Evolutionary conservation across 2,113 vertebrate genomes (phyloP).

Genomic region (Ammodytes marinus): DNA sequence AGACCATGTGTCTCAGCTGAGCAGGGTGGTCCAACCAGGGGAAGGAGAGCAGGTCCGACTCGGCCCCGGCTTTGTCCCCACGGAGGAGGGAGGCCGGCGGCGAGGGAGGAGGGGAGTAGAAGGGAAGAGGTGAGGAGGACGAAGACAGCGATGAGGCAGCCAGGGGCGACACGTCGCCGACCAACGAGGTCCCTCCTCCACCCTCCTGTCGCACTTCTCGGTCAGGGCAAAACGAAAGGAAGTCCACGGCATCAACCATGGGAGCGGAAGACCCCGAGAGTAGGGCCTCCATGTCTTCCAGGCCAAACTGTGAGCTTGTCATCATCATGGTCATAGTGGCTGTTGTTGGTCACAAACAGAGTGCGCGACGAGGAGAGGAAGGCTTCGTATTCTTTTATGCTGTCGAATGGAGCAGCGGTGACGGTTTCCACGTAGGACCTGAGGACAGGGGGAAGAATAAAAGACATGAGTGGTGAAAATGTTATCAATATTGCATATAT

Average conservation of each 20-base stretch:
- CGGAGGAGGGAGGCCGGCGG: slow-evolving; percentile 46
- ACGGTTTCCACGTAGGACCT: slow-evolving; percentile 90
- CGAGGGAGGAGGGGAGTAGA: slow-evolving; percentile 76
- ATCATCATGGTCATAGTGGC: slow-evolving; percentile 89
- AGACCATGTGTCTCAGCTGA: slow-evolving; percentile 81
- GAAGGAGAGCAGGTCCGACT: slow-evolving; percentile 78
- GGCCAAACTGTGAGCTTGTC: slow-evolving; percentile 94
- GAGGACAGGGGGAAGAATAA: background rate
- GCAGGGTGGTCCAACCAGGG: slow-evolving; percentile 86
- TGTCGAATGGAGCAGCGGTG: slow-evolving; percentile 93
- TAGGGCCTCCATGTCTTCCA: slow-evolving; percentile 90
- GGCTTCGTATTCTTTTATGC: slow-evolving; percentile 80
- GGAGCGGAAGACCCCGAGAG: slow-evolving; percentile 91
- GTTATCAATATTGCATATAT: background rate
- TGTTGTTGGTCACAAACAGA: slow-evolving; percentile 78
- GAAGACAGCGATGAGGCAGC: slow-evolving; percentile 70
- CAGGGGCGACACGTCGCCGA: slow-evolving; percentile 81
- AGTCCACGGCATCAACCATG: slow-evolving; percentile 90
- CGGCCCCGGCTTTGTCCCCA: slow-evolving; percentile 73
- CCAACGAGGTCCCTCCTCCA: slow-evolving; percentile 68
- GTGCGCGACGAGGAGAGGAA: slow-evolving; percentile 58
- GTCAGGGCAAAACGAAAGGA: slow-evolving; percentile 80
- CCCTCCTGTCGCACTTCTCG: slow-evolving; percentile 62
- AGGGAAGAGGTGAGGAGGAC: slow-evolving; percentile 76
- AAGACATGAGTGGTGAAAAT: slow-evolving; percentile 16